A percentile compares a stretch with the other conserved stretches of the same genome.
phyloP scores from a whole-genome alignment of 2,113 vertebrate species.

The Ahaetulla prasina region DNA sequence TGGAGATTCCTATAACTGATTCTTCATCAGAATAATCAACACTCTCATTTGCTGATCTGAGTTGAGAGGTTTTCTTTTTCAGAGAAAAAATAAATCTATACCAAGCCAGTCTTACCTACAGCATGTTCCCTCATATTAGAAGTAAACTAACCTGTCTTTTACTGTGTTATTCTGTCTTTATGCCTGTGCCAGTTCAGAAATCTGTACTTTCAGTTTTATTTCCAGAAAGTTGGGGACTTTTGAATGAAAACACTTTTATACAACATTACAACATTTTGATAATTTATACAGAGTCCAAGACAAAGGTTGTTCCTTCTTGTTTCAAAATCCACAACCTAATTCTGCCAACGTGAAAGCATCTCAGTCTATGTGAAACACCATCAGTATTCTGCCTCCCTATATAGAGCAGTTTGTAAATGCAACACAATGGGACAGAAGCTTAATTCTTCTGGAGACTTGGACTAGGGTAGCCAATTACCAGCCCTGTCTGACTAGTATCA shows the following conservation, averaged over 20 bases:
- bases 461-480: not conserved
- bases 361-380: not conserved
- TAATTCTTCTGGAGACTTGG: not conserved
- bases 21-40: not conserved
- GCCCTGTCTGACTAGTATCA: not conserved
- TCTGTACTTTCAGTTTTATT: not conserved
- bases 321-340: not conserved
- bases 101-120: not conserved
- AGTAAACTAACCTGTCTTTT: not conserved
- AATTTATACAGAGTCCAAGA: not conserved
- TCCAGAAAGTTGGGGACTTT: not conserved
- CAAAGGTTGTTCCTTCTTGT: not conserved
- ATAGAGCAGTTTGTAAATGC: not conserved
- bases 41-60: not conserved
- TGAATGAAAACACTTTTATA: not conserved
- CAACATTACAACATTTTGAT: not conserved
- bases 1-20: not conserved
- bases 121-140: not conserved
- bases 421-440: not conserved
- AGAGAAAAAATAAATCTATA: not conserved
- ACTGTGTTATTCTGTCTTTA: not conserved
- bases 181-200: not conserved
- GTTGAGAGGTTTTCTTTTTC: not conserved
- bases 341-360: not conserved
- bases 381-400: not conserved